phyloP scores from a whole-genome alignment of 1,140 invertebrate species.

The Neotoxoptera formosana region DNA sequence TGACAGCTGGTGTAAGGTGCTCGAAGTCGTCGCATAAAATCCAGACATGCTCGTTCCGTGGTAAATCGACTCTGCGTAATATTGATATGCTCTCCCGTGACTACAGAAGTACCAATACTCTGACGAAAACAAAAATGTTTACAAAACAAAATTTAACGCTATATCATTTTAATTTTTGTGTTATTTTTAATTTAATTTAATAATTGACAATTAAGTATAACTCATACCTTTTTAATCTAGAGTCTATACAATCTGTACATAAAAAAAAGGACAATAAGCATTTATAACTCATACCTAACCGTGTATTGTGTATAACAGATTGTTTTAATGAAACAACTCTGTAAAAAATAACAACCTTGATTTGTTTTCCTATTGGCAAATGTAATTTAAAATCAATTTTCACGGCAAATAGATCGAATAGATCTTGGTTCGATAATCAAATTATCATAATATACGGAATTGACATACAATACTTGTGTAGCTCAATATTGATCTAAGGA shows the following conservation, averaged over 20 bases:
- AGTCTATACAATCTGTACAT: too few species aligned
- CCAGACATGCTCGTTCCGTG: neutral
- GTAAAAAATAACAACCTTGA: neutral
- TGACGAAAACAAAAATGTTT: neutral
- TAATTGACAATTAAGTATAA: too few species aligned
- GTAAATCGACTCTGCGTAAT: slow-evolving; percentile 6
- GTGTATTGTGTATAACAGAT: neutral
- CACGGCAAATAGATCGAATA: neutral
- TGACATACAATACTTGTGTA: too few species aligned
- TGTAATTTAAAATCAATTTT: neutral
- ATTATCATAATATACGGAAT: too few species aligned
- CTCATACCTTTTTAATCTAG: too few species aligned
- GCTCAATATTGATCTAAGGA: neutral
- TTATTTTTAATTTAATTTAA: neutral
- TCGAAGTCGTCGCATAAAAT: neutral
- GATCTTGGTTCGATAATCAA: too few species aligned
- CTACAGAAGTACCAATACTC: neutral
- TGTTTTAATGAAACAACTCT: neutral
- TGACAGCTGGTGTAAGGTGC: neutral
- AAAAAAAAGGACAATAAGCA: too few species aligned
- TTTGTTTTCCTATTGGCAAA: neutral
- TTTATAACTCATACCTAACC: neutral
- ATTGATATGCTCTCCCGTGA: neutral
- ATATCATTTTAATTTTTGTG: neutral
- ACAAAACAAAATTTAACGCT: neutral